Percentiles rank a stretch among this genome's conserved stretches.
These are phyloP conservation scores for Margarornis squamiger DNA, from an alignment of 2,797 vertebrate species.

Conservation along the genomic window DNA sequence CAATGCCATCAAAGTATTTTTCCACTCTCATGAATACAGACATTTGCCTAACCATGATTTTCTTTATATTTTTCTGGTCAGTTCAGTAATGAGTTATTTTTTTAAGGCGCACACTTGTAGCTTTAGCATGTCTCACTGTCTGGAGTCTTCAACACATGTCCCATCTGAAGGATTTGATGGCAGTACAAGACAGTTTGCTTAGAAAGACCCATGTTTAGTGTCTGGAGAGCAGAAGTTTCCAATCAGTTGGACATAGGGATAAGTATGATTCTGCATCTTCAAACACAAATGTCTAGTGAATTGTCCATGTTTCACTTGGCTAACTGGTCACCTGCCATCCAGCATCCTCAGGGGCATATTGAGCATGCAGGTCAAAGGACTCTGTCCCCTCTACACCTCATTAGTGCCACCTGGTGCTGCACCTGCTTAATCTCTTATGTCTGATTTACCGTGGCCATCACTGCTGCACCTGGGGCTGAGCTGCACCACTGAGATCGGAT, in stretches of 20 bases:
- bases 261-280: background rate
- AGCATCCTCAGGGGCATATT: background rate
- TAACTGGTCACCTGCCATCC: background rate
- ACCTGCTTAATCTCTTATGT: background rate
- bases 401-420: slow-evolving; percentile 14
- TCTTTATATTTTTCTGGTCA: background rate
- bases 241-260: background rate
- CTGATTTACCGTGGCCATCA: background rate
- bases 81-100: background rate
- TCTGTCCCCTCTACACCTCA: background rate
- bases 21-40: background rate
- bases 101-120: background rate
- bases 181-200: background rate
- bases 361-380: background rate
- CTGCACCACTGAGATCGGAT: background rate
- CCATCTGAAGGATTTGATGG: background rate
- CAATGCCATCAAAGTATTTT: background rate
- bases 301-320: background rate
- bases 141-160: background rate
- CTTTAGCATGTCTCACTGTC: background rate
- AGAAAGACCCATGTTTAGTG: background rate
- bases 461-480: background rate
- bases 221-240: background rate
- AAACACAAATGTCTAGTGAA: background rate
- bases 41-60: background rate